Conservation (phyloP, 2,113 vertebrate species). For the Rutilus rutilus region DNA sequence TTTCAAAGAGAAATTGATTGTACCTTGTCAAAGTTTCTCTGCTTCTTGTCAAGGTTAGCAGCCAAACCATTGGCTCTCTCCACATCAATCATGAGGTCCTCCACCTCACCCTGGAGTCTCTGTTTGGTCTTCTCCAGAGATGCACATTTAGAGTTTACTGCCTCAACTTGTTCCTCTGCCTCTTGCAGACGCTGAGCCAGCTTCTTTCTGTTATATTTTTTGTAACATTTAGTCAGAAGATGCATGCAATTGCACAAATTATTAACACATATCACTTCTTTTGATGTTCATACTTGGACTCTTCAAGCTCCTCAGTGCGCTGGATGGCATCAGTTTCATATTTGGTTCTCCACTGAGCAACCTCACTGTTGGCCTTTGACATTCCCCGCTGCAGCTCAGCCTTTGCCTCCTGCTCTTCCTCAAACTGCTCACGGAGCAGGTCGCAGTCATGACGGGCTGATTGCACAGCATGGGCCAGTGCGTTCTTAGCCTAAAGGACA, state of each 20-base stretch:
- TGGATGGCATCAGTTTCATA: slow-evolving; percentile 78
- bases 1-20: too few species aligned
- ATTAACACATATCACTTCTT: neutral
- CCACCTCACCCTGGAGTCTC: too few species aligned
- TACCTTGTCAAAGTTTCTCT: slow-evolving; percentile 78
- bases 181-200: too few species aligned
- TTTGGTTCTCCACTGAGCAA: slow-evolving; percentile 78
- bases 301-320: slow-evolving; percentile 74
- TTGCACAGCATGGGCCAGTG: slow-evolving; percentile 33
- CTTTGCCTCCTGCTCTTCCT: slow-evolving; percentile 76
- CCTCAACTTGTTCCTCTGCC: too few species aligned
- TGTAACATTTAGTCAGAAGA: too few species aligned
- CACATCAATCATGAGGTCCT: too few species aligned
- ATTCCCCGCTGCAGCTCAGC: slow-evolving; percentile 72
- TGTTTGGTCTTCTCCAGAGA: too few species aligned
- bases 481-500: slow-evolving; percentile 24
- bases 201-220: too few species aligned
- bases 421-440: slow-evolving; percentile 74
- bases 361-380: slow-evolving; percentile 78
- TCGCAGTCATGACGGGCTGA: slow-evolving; percentile 72
- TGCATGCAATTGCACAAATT: too few species aligned
- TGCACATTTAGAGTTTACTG: too few species aligned
- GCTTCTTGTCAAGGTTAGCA: slow-evolving; percentile 73
- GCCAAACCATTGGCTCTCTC: slow-evolving; percentile 63
- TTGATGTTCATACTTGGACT: slow-evolving; percentile 62